Conservation (phyloP, 2,797 vertebrate genomes). For the Lophotriccus pileatus region DNA sequence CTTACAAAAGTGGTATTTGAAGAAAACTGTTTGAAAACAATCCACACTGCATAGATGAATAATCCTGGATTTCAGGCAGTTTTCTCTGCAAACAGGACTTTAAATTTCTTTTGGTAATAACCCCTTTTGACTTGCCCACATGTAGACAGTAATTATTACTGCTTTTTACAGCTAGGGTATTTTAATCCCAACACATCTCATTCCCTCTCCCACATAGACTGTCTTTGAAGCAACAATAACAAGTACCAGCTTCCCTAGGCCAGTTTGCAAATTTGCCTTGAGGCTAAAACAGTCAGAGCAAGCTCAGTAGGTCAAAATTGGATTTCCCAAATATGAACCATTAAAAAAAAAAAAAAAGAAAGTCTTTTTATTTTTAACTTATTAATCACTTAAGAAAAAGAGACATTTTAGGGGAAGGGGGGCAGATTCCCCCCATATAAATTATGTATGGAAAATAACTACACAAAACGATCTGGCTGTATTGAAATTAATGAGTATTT, state of each 20-base stretch:
- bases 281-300: slow-evolving; percentile 47
- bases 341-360: not conserved
- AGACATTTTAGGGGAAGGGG: not conserved
- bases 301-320: slow-evolving; percentile 45
- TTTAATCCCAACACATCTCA: slow-evolving; percentile 64
- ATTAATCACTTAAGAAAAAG: not conserved
- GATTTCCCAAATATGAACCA: slow-evolving; percentile 35
- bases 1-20: not conserved
- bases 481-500: not conserved
- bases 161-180: slow-evolving; percentile 64
- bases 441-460: slow-evolving; percentile 18
- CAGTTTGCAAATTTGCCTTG: slow-evolving; percentile 50
- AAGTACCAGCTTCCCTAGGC: slow-evolving; percentile 62
- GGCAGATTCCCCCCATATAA: not conserved
- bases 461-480: not conserved
- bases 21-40: not conserved
- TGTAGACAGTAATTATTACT: slow-evolving; percentile 64
- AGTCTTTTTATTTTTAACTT: not conserved
- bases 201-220: slow-evolving; percentile 62
- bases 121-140: slow-evolving; percentile 61
- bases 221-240: slow-evolving; percentile 67
- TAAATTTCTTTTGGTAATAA: slow-evolving; percentile 64
- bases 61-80: slow-evolving; percentile 33
- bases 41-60: not conserved
- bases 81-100: slow-evolving; percentile 41